These are phyloP conservation scores for Capitulum mitella DNA, from an alignment of 2,888 invertebrate species.

Conservation along the genomic window DNA sequence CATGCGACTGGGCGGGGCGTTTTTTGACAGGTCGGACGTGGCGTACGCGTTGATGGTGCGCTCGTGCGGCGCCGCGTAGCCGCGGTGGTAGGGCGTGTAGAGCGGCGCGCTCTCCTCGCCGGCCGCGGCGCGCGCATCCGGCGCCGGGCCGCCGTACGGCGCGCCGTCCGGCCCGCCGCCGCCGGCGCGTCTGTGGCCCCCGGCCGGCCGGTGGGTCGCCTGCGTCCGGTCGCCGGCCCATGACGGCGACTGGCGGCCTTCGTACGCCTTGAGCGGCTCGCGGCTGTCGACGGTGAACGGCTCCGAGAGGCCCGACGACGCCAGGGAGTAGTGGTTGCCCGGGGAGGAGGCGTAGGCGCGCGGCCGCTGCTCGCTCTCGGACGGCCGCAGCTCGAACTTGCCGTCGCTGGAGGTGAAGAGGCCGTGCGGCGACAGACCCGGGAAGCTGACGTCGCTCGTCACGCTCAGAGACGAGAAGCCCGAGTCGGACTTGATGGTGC, in stretches of 20 bases:
- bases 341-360: background rate
- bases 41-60: slow-evolving; percentile 16
- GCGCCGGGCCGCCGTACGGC: background rate
- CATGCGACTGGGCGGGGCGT: slow-evolving; percentile 6
- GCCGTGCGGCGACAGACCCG: background rate
- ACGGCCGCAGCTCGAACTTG: background rate
- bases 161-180: background rate
- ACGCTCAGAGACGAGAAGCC: background rate
- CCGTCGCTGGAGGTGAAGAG: background rate
- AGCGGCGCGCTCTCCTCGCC: background rate
- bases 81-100: background rate
- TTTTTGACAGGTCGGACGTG: slow-evolving; percentile 19
- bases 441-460: background rate
- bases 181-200: no score
- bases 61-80: background rate
- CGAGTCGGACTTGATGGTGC: slow-evolving; percentile 1
- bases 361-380: background rate
- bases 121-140: background rate
- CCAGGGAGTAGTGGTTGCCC: background rate
- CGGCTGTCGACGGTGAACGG: background rate
- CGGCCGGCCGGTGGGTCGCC: background rate
- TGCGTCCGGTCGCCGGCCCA: background rate
- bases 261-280: background rate
- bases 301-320: background rate
- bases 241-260: background rate